A percentile compares a stretch with the other conserved stretches of the same genome.
Evolutionary conservation across 2,888 invertebrate genomes (phyloP).

Genomic region (Meganola albula): DNA sequence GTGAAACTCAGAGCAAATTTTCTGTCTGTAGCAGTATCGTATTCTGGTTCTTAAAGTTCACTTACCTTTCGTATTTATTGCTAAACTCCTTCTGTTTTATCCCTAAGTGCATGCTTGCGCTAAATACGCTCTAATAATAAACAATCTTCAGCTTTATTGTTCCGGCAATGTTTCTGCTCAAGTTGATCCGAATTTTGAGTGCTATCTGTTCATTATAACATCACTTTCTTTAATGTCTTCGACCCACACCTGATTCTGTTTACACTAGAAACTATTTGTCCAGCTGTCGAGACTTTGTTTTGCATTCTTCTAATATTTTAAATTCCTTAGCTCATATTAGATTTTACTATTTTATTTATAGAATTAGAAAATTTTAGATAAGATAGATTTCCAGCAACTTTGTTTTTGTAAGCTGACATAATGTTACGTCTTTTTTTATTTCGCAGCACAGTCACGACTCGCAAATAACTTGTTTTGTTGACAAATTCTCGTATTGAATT

Average conservation of each 20-base stretch:
- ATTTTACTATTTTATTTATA: too few relatives aligned
- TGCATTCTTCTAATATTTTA: too few relatives aligned
- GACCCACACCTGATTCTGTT: constrained; percentile 12
- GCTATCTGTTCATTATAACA: constrained; percentile 12
- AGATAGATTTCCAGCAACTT: too few relatives aligned
- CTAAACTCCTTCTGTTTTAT: constrained; percentile 44
- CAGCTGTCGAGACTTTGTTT: constrained; percentile 18
- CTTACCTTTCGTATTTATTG: constrained; percentile 33
- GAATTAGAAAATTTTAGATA: too few relatives aligned
- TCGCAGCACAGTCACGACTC: too few relatives aligned
- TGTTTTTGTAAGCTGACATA: too few relatives aligned
- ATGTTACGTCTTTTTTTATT: too few relatives aligned
- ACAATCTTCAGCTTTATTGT: constrained; percentile 30
- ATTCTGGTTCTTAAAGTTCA: constrained; percentile 32
- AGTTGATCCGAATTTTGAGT: constrained; percentile 12
- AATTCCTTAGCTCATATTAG: too few relatives aligned
- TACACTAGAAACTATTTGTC: constrained; percentile 17
- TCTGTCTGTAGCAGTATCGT: too few relatives aligned
- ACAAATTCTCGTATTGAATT: too few relatives aligned
- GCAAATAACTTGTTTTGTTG: too few relatives aligned
- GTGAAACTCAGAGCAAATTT: too few relatives aligned
- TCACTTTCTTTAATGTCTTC: constrained; percentile 16
- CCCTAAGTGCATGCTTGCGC: constrained; percentile 47
- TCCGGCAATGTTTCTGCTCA: constrained; percentile 19
- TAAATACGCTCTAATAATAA: constrained; percentile 42